These are phyloP conservation scores for Nothoprocta perdicaria DNA, from an alignment of 2,113 vertebrate genomes.

Conservation along the genomic window DNA sequence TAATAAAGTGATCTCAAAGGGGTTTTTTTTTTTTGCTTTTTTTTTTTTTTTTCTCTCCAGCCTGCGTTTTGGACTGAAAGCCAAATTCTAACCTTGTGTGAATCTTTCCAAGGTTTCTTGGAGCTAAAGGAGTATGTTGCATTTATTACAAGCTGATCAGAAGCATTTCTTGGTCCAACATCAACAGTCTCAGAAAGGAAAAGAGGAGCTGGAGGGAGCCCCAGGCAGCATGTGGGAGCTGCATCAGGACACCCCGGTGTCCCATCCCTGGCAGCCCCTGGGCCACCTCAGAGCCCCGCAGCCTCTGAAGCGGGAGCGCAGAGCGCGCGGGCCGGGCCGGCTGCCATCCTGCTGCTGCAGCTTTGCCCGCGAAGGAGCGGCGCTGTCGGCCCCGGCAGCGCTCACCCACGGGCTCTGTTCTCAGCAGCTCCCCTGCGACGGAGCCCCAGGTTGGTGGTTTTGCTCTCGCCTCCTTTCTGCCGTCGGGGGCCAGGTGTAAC, in stretches of 20 bases:
- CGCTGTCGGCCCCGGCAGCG: too few relatives aligned
- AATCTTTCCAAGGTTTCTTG: background rate
- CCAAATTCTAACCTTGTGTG: background rate
- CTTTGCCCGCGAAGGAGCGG: too few relatives aligned
- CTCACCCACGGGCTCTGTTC: background rate
- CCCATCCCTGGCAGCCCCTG: background rate
- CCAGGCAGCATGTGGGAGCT: accelerated
- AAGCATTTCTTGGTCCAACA: constrained; percentile 3
- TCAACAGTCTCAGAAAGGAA: background rate
- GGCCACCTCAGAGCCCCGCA: background rate
- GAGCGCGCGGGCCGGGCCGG: background rate
- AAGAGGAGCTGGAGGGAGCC: background rate
- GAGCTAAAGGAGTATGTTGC: background rate
- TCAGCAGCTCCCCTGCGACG: background rate
- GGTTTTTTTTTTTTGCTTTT: background rate
- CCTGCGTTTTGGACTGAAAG: background rate
- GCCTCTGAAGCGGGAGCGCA: background rate
- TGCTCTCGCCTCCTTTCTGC: background rate
- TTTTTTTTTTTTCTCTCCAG: background rate
- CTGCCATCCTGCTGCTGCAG: background rate
- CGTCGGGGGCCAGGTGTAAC: background rate
- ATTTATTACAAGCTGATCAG: constrained; percentile 12
- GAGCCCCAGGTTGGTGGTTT: background rate
- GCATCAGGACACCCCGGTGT: background rate
- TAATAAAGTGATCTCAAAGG: constrained; percentile 27